Evolutionary conservation across 2,888 invertebrate species (phyloP), one percentile per base, ranked within the genome.

Genomic region (Calameuta idolon): DNA sequence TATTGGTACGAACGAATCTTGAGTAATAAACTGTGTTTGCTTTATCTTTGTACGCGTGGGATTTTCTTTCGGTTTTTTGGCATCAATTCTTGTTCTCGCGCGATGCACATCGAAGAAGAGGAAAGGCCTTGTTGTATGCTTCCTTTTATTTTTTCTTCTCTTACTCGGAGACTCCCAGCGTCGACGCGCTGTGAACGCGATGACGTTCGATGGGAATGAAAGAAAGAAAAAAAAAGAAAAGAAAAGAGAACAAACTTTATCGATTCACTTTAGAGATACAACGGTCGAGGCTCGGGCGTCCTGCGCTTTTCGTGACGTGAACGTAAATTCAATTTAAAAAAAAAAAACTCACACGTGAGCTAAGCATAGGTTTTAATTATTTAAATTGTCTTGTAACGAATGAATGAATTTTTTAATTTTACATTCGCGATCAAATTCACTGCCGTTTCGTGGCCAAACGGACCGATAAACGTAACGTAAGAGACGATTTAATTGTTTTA

Each of bases 141-240:
- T 23, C 15, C 5, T 9, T 23, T 55, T 55, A 76, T n/a, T 40
- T 40, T n/a, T 69, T 37, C 69, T 79, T 11, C 40, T 12, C 73
- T 78, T 71, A 12, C 77, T 81, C 75, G 40, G 30, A 35, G 74
- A 55, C 9, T 55, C 55, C 9, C 23, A 23, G 55, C 23, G 55
- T 55, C 55, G 23, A 55, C 23, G 23, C 5, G 23, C 55, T 1
- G 40, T 40, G 15, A 40, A 15, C 40, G 40, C 40, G 15, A 15
- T 15, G 55, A 55, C 2, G 40, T 40, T 40, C 1, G 55, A 55
- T 23, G 55, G 23, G 55, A 55, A 55, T 23, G 5, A 23, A 55
- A 3, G 12, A 12, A 9, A 9, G 23, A 55, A 40, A 15, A 4
- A 9, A 55, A 4, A 23, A 40, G 2, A 40, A 40, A 40, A 40